These are phyloP conservation scores for Lanistes nyassanus DNA, from an alignment of 1,140 invertebrate genomes.

Conservation along the genomic window DNA sequence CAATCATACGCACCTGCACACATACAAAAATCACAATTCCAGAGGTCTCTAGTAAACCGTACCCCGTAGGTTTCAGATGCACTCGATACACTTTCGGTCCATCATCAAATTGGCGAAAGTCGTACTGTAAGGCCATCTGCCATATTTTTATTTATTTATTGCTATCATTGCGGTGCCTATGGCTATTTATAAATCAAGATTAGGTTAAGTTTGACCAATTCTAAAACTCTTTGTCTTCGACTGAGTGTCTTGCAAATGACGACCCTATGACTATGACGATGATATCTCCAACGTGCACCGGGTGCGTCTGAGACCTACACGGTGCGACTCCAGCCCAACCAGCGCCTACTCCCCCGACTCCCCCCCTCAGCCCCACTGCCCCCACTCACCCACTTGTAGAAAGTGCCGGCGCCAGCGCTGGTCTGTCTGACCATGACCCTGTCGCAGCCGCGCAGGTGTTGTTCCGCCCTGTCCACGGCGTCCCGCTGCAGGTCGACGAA, in stretches of 20 bases:
- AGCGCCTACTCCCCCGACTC: background rate
- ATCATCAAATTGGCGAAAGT: background rate
- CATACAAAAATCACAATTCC: background rate
- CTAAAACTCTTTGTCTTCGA: too few relatives aligned
- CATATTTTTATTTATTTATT: too few relatives aligned
- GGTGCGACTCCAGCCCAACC: background rate
- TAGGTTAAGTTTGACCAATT: background rate
- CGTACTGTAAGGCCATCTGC: too few relatives aligned
- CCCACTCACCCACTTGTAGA: slow-evolving; percentile 31
- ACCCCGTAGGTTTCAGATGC: background rate
- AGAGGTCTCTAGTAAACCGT: background rate
- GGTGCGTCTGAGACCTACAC: too few relatives aligned
- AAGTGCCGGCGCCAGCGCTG: slow-evolving; percentile 52
- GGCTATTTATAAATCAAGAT: background rate
- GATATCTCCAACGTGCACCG: too few relatives aligned
- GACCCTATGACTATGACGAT: background rate
- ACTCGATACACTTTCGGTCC: background rate
- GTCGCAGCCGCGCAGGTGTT: slow-evolving; percentile 31
- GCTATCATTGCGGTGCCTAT: too few relatives aligned
- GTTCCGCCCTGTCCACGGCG: slow-evolving; percentile 22
- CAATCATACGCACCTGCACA: background rate
- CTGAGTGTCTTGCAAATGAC: background rate
- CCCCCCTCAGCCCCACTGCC: background rate
- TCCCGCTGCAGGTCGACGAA: slow-evolving; percentile 25
- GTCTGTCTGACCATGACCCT: slow-evolving; percentile 28